phyloP scores from a whole-genome alignment of 2,888 invertebrate species.

The Oxycera nigricornis region DNA sequence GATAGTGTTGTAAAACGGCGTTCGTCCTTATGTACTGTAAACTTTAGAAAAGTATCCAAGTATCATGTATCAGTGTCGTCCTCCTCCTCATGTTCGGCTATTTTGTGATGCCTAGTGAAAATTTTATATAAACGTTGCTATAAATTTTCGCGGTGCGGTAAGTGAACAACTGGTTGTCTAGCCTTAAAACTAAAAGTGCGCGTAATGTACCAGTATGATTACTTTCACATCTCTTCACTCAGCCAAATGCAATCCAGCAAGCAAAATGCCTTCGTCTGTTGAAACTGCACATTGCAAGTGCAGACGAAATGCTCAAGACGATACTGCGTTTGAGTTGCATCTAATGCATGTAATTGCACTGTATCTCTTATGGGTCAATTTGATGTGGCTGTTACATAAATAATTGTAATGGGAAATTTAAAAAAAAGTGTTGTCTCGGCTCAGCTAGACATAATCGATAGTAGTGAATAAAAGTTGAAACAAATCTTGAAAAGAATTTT shows the following conservation, averaged over 20 bases:
- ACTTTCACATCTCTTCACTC: slow-evolving; percentile 20
- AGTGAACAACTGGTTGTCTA: background rate
- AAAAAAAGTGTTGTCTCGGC: no score
- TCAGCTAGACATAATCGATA: no score
- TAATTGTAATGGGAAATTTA: background rate
- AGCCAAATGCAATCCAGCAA: slow-evolving; percentile 7
- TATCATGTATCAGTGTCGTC: no score
- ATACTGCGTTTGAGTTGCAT: background rate
- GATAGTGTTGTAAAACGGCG: no score
- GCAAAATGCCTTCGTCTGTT: slow-evolving; percentile 5
- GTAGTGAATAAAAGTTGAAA: background rate
- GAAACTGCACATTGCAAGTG: background rate
- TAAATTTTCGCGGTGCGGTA: background rate
- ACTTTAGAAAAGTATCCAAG: no score
- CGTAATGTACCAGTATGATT: slow-evolving; percentile 6
- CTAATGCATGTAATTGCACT: background rate
- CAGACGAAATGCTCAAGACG: background rate
- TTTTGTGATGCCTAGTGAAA: no score
- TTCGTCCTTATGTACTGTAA: no score
- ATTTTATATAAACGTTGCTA: no score
- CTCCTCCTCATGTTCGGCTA: no score
- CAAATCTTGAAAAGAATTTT: background rate
- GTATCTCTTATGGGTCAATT: slow-evolving; percentile 6
- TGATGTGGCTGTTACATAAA: background rate
- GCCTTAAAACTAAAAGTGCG: background rate